phyloP scores from a whole-genome alignment of 1,140 invertebrate species.

The Drosophila navojoa region DNA sequence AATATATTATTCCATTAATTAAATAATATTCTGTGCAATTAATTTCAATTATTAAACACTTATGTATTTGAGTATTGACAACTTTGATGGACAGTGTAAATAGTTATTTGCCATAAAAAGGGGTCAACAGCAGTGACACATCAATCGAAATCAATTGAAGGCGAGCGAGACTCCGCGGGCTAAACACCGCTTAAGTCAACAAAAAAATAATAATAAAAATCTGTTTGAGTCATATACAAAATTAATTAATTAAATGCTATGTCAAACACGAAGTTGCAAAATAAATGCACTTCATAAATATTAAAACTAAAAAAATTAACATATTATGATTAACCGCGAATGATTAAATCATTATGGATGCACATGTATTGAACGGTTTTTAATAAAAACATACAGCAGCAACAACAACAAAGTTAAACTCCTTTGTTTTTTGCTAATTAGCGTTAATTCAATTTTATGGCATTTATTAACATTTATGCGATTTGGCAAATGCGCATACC shows the following conservation, averaged over 20 bases:
- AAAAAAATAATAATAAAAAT: neutral
- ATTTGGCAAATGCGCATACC: slow-evolving; percentile 6
- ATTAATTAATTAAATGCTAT: slow-evolving; percentile 31
- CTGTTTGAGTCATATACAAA: slow-evolving; percentile 11
- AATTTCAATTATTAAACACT: slow-evolving; percentile 18
- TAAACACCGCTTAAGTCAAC: neutral
- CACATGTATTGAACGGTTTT: slow-evolving; percentile 32
- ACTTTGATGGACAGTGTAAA: neutral
- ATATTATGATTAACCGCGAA: too few species aligned
- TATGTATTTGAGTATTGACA: neutral
- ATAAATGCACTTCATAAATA: slow-evolving; percentile 33
- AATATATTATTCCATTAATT: too few species aligned
- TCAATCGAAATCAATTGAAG: neutral
- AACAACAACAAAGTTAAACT: too few species aligned
- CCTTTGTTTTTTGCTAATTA: slow-evolving; percentile 48
- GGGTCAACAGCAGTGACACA: neutral
- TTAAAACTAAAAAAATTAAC: neutral
- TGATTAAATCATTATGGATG: slow-evolving; percentile 40
- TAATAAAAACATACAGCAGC: neutral
- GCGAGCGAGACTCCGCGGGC: neutral
- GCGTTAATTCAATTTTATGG: slow-evolving; percentile 51
- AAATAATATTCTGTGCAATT: slow-evolving; percentile 8
- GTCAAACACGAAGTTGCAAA: slow-evolving; percentile 19
- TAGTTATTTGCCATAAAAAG: neutral
- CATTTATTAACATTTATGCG: slow-evolving; percentile 49